Evolutionary conservation across 2,113 vertebrate species (phyloP), one percentile per base, ranked within the genome.

Genomic region (Suricata suricatta): DNA sequence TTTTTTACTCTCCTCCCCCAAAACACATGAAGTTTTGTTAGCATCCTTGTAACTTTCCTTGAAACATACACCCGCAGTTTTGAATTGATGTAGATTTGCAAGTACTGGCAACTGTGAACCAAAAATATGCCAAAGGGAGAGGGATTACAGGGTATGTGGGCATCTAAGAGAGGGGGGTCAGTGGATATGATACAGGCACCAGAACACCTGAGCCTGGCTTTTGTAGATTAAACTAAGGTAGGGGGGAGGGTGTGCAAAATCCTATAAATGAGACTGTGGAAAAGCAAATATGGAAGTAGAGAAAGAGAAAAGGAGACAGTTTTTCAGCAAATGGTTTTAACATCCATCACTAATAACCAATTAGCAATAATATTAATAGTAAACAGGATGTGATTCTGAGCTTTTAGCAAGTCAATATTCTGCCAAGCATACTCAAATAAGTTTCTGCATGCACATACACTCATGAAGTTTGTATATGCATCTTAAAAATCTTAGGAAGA

Each of bases 1-100:
- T 97, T 96, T 94, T 93, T 76, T 16, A 38, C 81, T 71, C 44
- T 29, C 77, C 31, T 25, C 72, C 81, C 5, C 80, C n/a, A 92
- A 91, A 63, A 47, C 7, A 35, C 74, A 63, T 47, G 38, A 89
- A 16, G 7, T 74, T 84, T 63, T 94, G 44, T 92, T 87, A 69
- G 33, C 71, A 85, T 77, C 17, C 17, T 88, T 27, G 4, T 63
- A 93, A 85, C 29, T 86, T 89, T 66, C 44, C 76, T 82, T 92
- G 68, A 96, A 95, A 93, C 27, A 95, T 47, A 85, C 1, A 81
- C 64, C 2, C 21, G 74, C 6, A 57, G 71, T 63, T 68, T 41
- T 89, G 17, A 96, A 76, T 0, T 64, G 9, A 72, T 68, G 3
- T 16, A 87, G 54, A 82, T 29, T 57, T 84, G 17, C 25, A 81